Evolutionary conservation across 2,888 invertebrate species (phyloP), one percentile per base, ranked within the genome.

Genomic region (Conops quadrifasciatus): DNA sequence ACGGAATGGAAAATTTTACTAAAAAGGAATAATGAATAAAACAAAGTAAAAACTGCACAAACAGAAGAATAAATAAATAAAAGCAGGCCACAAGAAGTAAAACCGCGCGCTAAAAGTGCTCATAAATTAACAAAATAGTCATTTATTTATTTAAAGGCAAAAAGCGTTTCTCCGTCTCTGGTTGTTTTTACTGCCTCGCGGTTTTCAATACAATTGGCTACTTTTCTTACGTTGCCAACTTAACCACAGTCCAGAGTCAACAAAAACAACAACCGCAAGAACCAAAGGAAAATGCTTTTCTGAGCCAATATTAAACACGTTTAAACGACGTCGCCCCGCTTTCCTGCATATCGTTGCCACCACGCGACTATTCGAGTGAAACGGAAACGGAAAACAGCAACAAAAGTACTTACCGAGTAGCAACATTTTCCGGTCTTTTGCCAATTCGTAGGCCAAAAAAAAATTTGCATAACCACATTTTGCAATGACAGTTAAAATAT

Each of bases 401-500:
- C 49, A 49, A 49, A 49, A 49, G 11, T 19, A 49, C 3, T 19
- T n/a, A 49, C 49, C 49, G 11, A 7, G 36, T 19, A 13, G 49
- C 49, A 49, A 49, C n/a, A 49, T 36, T 36, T 36, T 36, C 9
- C 36, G 36, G 5, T 36, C 36, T 9, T 36, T 36, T 36, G 36
- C 49, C n/a, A 49, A 3, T 13, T 5, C 15, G n/a, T n/a, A 49
- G 49, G 49, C 15, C 15, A 21, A 13, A 58, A n/a, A 26, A 58
- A 58, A 26, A 26, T 58, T 21, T 28, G 16, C 58, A 26, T 60
- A 60, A 26, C 36, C 36, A 30, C 13, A 9, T 60, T 36, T 36
- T 60, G 60, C 11, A 60, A 16, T 60, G 60, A 30, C 36, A 60
- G 28, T 60, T 60, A 30, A 15, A 60, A 60, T 60, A 28, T 30